Evolutionary conservation across 2,888 invertebrate species (phyloP).

Genomic region (Coecobrya sp.): DNA sequence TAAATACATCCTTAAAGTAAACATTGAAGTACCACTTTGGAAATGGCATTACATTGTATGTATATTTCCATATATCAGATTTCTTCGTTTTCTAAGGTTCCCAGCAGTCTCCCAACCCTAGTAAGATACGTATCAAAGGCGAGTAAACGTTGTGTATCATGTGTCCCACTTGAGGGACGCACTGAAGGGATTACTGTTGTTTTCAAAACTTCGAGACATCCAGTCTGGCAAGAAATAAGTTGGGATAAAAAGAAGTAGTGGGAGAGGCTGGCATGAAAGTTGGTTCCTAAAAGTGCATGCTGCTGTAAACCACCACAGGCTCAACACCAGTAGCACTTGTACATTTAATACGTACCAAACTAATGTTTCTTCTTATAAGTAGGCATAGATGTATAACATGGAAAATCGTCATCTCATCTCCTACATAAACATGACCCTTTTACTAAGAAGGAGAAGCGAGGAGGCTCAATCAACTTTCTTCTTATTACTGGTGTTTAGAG

Average conservation of each 20-base stretch:
- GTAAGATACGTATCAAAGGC: not conserved
- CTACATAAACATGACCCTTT: slow-evolving; percentile 10
- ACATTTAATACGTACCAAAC: not conserved
- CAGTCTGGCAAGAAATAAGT: slow-evolving; percentile 57
- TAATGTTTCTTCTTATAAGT: not conserved
- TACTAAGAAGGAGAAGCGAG: not conserved
- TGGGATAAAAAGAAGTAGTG: not conserved
- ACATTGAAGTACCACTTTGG: not conserved
- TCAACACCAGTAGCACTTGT: slow-evolving; percentile 13
- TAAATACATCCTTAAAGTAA: not conserved
- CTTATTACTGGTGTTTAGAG: slow-evolving; percentile 68
- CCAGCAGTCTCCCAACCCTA: not conserved
- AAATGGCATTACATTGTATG: slow-evolving; percentile 23
- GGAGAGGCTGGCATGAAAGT: not conserved
- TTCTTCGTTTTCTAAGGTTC: not conserved
- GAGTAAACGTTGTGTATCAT: slow-evolving; percentile 39
- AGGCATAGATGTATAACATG: slow-evolving; percentile 39
- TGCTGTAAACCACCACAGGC: slow-evolving; percentile 4
- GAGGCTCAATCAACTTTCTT: slow-evolving; percentile 72
- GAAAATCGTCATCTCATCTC: slow-evolving; percentile 46
- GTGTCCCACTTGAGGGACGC: slow-evolving; percentile 75
- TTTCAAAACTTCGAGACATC: slow-evolving; percentile 71
- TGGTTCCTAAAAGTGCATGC: slow-evolving; percentile 34
- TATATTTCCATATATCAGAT: not conserved
- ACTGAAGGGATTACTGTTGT: slow-evolving; percentile 78